Percentiles rank a stretch among this genome's conserved stretches.
Conservation (phyloP, 2,888 invertebrate genomes). For the Lumbricus terrestris region DNA sequence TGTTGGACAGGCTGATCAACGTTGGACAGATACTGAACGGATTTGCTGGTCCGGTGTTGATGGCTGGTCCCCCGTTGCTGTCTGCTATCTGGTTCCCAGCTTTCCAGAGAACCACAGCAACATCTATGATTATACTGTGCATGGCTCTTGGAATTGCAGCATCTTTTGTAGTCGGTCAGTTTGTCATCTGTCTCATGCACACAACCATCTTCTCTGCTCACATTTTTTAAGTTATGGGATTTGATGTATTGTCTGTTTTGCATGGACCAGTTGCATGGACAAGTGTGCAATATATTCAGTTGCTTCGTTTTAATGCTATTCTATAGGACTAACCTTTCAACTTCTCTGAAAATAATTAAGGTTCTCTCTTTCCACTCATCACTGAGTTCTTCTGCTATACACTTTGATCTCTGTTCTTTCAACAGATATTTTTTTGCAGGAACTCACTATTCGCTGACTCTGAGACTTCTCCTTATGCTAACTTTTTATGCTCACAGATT, state of each 20-base stretch:
- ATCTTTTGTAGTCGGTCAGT: slow-evolving; percentile 47
- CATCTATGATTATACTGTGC: slow-evolving; percentile 40
- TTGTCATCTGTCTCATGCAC: background rate
- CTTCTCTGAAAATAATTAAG: background rate
- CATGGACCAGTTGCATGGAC: background rate
- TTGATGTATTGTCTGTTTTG: background rate
- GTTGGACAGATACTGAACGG: slow-evolving; percentile 59
- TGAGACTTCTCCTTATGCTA: too few species aligned
- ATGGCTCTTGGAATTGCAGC: slow-evolving; percentile 45
- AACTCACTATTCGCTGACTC: too few species aligned
- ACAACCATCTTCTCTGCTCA: background rate
- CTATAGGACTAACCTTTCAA: background rate
- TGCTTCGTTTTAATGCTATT: background rate
- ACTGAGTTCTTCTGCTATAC: background rate
- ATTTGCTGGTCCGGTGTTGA: slow-evolving; percentile 58
- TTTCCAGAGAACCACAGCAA: slow-evolving; percentile 59
- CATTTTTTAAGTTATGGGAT: too few species aligned
- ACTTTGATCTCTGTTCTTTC: background rate
- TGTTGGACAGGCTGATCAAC: slow-evolving; percentile 46
- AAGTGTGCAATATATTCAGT: background rate
- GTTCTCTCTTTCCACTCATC: background rate
- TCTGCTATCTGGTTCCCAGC: slow-evolving; percentile 62
- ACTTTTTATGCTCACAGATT: too few species aligned
- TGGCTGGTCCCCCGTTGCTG: slow-evolving; percentile 58
- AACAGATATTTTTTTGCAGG: background rate